Base-by-base conservation (phyloP, 2,888 invertebrate species). In the Lingula anatina region DNA sequence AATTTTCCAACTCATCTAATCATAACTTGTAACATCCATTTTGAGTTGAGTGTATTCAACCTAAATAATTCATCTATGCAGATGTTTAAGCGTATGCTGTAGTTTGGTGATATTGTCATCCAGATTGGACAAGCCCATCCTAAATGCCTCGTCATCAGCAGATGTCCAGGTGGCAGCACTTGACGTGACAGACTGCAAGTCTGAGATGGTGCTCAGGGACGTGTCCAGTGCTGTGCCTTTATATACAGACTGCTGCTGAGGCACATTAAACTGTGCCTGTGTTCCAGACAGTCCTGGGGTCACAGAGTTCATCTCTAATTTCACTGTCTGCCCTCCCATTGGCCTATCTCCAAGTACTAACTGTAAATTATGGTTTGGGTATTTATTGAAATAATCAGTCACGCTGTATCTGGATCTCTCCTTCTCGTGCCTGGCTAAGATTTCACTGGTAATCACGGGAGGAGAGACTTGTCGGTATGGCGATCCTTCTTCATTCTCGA, bases 21-120 rank as follows among this genome's bases (percentile, higher is more conserved):
- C n/a, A n/a, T n/a, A n/a, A n/a, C n/a, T n/a, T n/a, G n/a, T n/a
- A n/a, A n/a, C n/a, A n/a, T n/a, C n/a, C n/a, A n/a, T n/a, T n/a
- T n/a, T n/a, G n/a, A n/a, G n/a, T n/a, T n/a, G n/a, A n/a, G n/a
- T n/a, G n/a, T n/a, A n/a, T n/a, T n/a, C n/a, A n/a, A n/a, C n/a
- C n/a, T n/a, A n/a, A n/a, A n/a, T n/a, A n/a, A n/a, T n/a, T n/a
- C n/a, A n/a, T n/a, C n/a, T n/a, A n/a, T n/a, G n/a, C n/a, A n/a
- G n/a, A n/a, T n/a, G n/a, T n/a, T n/a, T n/a, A n/a, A n/a, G n/a
- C n/a, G n/a, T n/a, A n/a, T n/a, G n/a, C 46, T 69, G 68, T 3
- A 70, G 49, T 38, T 60, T 60, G 2, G 67, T 61, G 35, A 73
- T 72, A 49, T 70, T 70, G 12, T 62, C 67, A 55, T 71, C 71